These are phyloP conservation scores for Brevimyrus niger DNA, from an alignment of 2,113 vertebrate species.

Conservation along the genomic window DNA sequence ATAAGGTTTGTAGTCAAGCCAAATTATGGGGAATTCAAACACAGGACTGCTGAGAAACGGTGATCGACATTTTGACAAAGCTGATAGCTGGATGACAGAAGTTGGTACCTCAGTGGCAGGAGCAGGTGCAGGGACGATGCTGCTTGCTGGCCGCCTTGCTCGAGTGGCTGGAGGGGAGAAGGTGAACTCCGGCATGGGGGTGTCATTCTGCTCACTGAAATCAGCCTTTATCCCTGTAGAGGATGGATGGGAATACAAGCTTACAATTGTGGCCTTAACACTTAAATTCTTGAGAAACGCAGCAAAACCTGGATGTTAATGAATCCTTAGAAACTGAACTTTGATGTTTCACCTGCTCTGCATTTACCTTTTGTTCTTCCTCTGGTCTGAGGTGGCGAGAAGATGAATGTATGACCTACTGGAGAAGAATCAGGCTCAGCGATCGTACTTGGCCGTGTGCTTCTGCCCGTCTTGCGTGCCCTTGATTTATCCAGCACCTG, in stretches of 20 bases:
- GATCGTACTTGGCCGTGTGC: constrained; percentile 43
- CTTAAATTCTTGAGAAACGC: neutral
- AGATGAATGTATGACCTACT: constrained; percentile 54
- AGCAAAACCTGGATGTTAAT: neutral
- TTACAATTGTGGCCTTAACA: neutral
- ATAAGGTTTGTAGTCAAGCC: neutral
- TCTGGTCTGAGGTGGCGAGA: constrained; percentile 64
- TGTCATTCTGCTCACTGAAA: constrained; percentile 20
- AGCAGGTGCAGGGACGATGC: constrained; percentile 35
- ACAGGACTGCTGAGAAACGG: neutral
- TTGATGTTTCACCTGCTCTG: neutral
- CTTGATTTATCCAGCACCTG: neutral
- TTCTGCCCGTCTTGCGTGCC: constrained; percentile 7
- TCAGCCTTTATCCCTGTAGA: constrained; percentile 51
- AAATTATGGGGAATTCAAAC: neutral
- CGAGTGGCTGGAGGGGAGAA: constrained; percentile 66
- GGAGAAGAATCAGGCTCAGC: constrained; percentile 38
- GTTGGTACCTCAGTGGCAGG: constrained; percentile 49
- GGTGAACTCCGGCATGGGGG: constrained; percentile 56
- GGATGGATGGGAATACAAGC: neutral
- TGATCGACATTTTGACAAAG: neutral
- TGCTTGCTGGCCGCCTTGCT: constrained; percentile 45
- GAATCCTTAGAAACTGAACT: neutral
- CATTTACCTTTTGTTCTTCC: constrained; percentile 69
- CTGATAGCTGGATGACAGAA: neutral